These are phyloP conservation scores for Hyles vespertilio DNA, from an alignment of 1,140 invertebrate species.

Conservation along the genomic window DNA sequence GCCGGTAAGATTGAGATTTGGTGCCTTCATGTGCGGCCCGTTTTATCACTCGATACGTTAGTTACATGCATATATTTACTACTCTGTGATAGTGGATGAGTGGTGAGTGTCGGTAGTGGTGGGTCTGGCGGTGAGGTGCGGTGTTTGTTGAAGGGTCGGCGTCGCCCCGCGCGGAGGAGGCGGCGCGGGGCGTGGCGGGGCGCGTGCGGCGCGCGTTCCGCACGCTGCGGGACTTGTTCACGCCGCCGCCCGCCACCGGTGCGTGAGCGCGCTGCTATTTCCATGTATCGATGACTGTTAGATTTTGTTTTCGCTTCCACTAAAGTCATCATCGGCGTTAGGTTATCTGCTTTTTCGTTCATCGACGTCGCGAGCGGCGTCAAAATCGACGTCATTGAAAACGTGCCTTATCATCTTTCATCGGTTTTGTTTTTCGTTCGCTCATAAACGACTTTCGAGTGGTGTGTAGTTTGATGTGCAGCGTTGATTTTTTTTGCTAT, in stretches of 20 bases:
- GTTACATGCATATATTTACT: too few relatives aligned
- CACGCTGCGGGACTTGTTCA: constrained; percentile 58
- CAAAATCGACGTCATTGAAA: background rate
- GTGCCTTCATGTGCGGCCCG: background rate
- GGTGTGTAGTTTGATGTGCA: constrained; percentile 3
- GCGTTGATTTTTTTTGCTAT: constrained; percentile 1
- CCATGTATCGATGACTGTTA: constrained; percentile 3
- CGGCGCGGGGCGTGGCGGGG: constrained; percentile 46
- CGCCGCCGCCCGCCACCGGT: constrained; percentile 49
- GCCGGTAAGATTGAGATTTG: constrained; percentile 35
- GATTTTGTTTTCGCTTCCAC: background rate
- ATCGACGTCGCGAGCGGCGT: constrained; percentile 1
- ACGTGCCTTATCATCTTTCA: background rate
- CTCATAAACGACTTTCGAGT: background rate
- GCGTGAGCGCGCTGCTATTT: constrained; percentile 39
- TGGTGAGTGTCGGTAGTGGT: constrained; percentile 8
- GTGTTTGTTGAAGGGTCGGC: constrained; percentile 39
- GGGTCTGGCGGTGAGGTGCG: constrained; percentile 1
- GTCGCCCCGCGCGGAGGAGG: constrained; percentile 22
- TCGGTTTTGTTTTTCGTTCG: background rate
- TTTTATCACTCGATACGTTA: too few relatives aligned
- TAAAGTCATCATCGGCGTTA: background rate
- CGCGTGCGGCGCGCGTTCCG: constrained; percentile 60
- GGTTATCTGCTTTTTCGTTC: background rate
- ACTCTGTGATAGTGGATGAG: background rate